Evolutionary conservation across 2,113 vertebrate genomes (phyloP).

Genomic region (Dromas ardeola): DNA sequence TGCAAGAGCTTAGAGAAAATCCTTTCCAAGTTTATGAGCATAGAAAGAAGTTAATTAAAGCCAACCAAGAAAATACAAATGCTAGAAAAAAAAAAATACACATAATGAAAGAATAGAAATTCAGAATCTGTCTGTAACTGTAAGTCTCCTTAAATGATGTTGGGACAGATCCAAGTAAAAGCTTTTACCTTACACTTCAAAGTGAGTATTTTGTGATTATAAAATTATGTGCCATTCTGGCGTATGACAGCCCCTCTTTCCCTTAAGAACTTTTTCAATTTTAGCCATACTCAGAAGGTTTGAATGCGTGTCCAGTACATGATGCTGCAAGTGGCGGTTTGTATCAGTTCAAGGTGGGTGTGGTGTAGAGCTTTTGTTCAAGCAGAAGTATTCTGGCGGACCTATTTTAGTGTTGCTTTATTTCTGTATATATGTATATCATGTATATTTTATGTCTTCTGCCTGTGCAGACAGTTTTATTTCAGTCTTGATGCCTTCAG

Average conservation of each 20-base stretch:
- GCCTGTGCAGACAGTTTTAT: neutral
- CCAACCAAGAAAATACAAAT: conserved; percentile 36
- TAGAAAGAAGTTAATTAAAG: conserved; percentile 59
- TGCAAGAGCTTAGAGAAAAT: conserved; percentile 63
- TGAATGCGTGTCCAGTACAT: neutral
- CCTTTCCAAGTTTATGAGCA: conserved; percentile 30
- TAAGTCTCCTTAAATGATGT: neutral
- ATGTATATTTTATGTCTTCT: neutral
- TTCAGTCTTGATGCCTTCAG: neutral
- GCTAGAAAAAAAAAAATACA: neutral
- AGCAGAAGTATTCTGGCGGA: neutral
- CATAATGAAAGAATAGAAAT: neutral
- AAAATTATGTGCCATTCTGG: neutral
- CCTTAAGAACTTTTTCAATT: neutral
- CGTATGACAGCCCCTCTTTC: neutral
- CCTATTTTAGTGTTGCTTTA: neutral
- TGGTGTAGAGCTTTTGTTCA: neutral
- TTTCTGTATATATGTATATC: neutral
- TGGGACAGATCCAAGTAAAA: conserved; percentile 1
- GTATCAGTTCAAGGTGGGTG: neutral
- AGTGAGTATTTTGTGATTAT: neutral
- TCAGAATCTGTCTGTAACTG: neutral
- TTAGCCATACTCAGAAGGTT: neutral
- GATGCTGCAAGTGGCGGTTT: neutral
- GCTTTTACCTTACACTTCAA: neutral